phyloP scores from a whole-genome alignment of 2,113 vertebrate species.

The Sceloporus undulatus region DNA sequence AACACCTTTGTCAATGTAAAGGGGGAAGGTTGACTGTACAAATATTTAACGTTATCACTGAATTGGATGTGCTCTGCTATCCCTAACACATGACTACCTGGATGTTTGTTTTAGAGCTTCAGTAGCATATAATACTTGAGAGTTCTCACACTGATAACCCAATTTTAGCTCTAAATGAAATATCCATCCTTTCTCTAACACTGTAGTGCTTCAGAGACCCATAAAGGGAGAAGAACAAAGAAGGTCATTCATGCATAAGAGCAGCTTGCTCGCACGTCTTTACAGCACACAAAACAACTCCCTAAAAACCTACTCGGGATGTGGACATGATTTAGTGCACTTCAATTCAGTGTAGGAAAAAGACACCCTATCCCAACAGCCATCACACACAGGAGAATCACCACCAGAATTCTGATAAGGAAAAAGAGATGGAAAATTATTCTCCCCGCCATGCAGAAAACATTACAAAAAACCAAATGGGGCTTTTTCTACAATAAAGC shows the following conservation, averaged over 20 bases:
- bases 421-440: constrained; percentile 40
- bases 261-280: constrained; percentile 24
- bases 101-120: constrained; percentile 34
- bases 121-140: neutral
- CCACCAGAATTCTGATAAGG: constrained; percentile 25
- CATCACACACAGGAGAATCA: constrained; percentile 18
- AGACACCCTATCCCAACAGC: constrained; percentile 10
- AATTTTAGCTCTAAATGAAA: constrained; percentile 22
- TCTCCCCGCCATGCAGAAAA: neutral
- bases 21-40: constrained; percentile 34
- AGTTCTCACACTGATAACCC: constrained; percentile 29
- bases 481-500: neutral
- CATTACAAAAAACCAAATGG: neutral
- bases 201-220: constrained; percentile 30
- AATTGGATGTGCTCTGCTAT: constrained; percentile 8
- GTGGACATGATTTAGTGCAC: constrained; percentile 10
- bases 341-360: neutral
- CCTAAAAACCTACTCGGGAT: constrained; percentile 48
- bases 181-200: neutral
- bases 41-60: constrained; percentile 41
- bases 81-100: constrained; percentile 20
- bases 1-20: constrained; percentile 51
- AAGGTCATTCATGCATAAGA: constrained; percentile 46
- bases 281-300: constrained; percentile 27
- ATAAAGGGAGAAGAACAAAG: constrained; percentile 50